Evolutionary conservation across 1,140 invertebrate genomes (phyloP), one percentile per base, ranked within the genome.

Genomic region (Drosophila parabipectinata): DNA sequence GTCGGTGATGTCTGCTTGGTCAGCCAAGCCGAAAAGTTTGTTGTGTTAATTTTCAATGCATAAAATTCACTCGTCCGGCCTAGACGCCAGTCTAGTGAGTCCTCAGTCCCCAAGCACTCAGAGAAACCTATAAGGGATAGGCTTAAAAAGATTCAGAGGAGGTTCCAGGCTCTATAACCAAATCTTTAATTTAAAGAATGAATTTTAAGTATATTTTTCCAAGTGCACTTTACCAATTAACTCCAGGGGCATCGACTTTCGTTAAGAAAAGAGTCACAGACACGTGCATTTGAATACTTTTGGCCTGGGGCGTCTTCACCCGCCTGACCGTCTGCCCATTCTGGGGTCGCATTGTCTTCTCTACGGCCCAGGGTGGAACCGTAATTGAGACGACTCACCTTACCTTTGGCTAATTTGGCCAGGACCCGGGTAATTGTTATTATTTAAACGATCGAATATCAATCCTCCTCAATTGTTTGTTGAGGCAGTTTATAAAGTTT

Each of bases 41-140:
- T 81, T 85, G 81, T 85, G 81, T 85, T 85, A 77, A 85, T 85
- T 85, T 85, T 66, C 73, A 85, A 80, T 85, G 82, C 69, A 85
- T 78, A 81, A 85, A 80, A 85, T 78, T 85, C 77, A 74, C 80
- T 76, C 50, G 61, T 55, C 48, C 63, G 68, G 37, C 55, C 44
- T 60, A 47, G 52, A 58, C 21, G 21, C 21, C 21, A 21, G 21
- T 21, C 21, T 21, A 21, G 44, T 28, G 15, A 34, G 14, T 56
- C 34, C n/a, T 52, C 12, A 61, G 41, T 57, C 14, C 47, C 10
- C 34, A 12, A 32, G n/a, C 63, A 67, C 63, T 15, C 15, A 8
- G 41, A 44, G 41, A 8, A 44, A 15, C 2, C 4, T 18, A 18
- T 7, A 2, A 18, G 1, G 4, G 7, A 18, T 18, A 4, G 14